Evolutionary conservation across 2,888 invertebrate genomes (phyloP).

Genomic region (Beris chalybata): DNA sequence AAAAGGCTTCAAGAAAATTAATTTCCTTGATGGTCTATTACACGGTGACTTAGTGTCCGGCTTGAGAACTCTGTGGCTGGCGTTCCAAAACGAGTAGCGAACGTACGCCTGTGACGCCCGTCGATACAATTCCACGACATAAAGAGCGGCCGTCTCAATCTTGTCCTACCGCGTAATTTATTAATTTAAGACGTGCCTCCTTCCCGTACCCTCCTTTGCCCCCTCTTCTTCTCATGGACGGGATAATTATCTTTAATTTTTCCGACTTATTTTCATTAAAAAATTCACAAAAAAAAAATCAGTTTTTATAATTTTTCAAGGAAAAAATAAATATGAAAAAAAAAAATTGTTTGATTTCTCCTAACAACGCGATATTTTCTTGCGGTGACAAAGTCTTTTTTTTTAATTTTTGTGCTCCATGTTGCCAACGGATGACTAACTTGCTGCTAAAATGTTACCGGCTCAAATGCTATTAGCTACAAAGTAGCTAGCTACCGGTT

Average conservation of each 20-base stretch:
- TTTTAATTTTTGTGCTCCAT: no score
- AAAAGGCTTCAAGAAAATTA: not conserved
- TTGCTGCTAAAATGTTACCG: no score
- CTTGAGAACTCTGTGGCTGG: conserved; percentile 3
- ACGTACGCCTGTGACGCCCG: not conserved
- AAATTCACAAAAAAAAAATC: not conserved
- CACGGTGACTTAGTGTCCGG: not conserved
- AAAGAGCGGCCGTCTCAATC: conserved; percentile 31
- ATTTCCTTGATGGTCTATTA: conserved; percentile 23
- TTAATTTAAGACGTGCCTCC: conserved; percentile 28
- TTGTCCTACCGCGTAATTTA: conserved; percentile 35
- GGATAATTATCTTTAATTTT: not conserved
- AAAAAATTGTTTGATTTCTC: not conserved
- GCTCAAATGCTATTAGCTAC: no score
- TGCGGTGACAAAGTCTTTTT: no score
- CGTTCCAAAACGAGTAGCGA: conserved; percentile 10
- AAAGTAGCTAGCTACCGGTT: no score
- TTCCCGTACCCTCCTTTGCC: not conserved
- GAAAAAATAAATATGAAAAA: not conserved
- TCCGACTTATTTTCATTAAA: conserved; percentile 1
- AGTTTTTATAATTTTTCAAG: not conserved
- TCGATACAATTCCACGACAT: conserved; percentile 31
- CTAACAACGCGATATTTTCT: no score
- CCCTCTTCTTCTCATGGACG: not conserved
- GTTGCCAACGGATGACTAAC: no score